Evolutionary conservation across 2,797 vertebrate genomes (phyloP), one percentile per base, ranked within the genome.

Genomic region (Odontamblyopus rebecca): DNA sequence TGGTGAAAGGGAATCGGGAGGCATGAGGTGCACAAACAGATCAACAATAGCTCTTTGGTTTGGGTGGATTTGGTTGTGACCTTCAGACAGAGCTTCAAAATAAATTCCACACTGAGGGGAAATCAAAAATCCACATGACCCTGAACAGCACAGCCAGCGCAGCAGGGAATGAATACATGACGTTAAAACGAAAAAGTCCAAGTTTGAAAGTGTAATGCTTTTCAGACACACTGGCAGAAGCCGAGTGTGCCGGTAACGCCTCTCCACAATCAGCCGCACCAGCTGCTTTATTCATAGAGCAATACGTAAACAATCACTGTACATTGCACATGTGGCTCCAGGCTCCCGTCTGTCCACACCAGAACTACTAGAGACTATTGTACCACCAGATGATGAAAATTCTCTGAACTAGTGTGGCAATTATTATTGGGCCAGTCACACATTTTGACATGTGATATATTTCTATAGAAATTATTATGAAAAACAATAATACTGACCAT

Each of bases 61-160:
- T 72, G 80, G 87, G 82, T 85, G 90, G 81, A 88, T 92, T 89
- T 80, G 80, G 82, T 82, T 89, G 81, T 89, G 88, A 91, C 92
- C 92, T 92, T 92, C 89, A 87, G 88, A 78, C 67, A 54, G 67
- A 84, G 85, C 83, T 85, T 88, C 82, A 85, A 60, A 81, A 90
- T 88, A 87, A 89, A 89, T 64, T 76, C 77, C 60, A 88, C 81
- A 87, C 82, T 15, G 70, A 81, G 67, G 80, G 80, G 79, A 83
- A 89, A 90, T 85, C 81, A 84, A 85, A 87, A 86, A 88, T 85
- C 82, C 80, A 0, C 50, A 82, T 87, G 87, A 88, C 86, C 89
- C 89, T 89, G 90, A 91, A 85, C 84, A 69, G 72, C 85, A 79
- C 70, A 77, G 72, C 82, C 67, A 44, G 56, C 53, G 6, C 69